A percentile compares a stretch with the other conserved stretches of the same genome.
Evolutionary conservation across 2,888 invertebrate species (phyloP).

Genomic region (Charanyca ferruginea): DNA sequence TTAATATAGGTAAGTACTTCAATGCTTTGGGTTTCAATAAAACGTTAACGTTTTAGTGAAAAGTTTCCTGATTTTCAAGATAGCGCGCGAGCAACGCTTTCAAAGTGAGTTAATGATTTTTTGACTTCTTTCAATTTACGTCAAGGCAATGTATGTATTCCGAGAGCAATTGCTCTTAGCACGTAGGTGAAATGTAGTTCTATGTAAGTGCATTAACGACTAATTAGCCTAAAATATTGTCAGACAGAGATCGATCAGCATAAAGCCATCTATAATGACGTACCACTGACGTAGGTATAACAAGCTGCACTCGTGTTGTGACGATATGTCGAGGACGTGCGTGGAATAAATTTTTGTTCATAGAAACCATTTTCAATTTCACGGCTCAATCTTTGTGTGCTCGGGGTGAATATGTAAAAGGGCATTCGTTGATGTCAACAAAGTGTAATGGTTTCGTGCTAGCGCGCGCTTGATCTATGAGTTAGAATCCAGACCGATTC

Average conservation of each 20-base stretch:
- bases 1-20: neutral
- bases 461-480: conserved; percentile 85
- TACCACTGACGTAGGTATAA: conserved; percentile 48
- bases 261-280: conserved; percentile 53
- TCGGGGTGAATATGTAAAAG: conserved; percentile 90
- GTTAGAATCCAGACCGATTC: conserved; percentile 80
- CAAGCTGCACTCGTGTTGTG: conserved; percentile 75
- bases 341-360: conserved; percentile 89
- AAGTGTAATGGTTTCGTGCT: conserved; percentile 90
- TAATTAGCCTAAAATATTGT: conserved; percentile 37
- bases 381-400: conserved; percentile 90
- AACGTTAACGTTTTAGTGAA: conserved; percentile 40
- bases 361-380: conserved; percentile 90
- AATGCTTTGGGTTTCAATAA: conserved; percentile 17
- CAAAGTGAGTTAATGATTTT: conserved; percentile 60
- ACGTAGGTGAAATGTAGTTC: conserved; percentile 54
- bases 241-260: conserved; percentile 32
- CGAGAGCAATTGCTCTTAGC: conserved; percentile 61
- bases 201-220: conserved; percentile 54
- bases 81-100: conserved; percentile 56
- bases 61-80: conserved; percentile 52
- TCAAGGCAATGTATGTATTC: conserved; percentile 67
- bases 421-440: conserved; percentile 90
- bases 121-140: conserved; percentile 66
- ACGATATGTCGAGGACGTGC: conserved; percentile 85